These are phyloP conservation scores for Connochaetes taurinus DNA, from an alignment of 2,113 vertebrate species.

Conservation along the genomic window DNA sequence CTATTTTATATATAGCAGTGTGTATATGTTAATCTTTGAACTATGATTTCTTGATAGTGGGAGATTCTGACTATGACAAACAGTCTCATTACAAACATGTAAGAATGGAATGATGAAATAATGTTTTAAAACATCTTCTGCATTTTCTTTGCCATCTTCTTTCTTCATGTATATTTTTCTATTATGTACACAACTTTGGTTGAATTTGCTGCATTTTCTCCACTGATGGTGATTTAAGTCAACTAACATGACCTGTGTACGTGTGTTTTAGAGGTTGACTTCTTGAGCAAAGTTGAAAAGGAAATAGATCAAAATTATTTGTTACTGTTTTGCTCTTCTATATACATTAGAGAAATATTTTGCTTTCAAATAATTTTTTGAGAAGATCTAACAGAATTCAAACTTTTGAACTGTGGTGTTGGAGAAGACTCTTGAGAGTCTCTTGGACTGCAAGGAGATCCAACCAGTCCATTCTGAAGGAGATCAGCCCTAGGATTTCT, in stretches of 20 bases:
- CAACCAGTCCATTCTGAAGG: too few relatives aligned
- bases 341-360: slow-evolving; percentile 32
- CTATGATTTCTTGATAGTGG: not conserved
- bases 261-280: not conserved
- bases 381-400: not conserved
- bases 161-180: not conserved
- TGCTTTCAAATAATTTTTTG: slow-evolving; percentile 26
- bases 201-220: not conserved
- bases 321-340: not conserved
- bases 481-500: too few relatives aligned
- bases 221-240: not conserved
- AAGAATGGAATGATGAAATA: not conserved
- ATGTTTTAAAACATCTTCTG: not conserved
- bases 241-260: accelerated
- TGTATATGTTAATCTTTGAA: not conserved
- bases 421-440: too few relatives aligned
- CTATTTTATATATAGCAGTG: not conserved
- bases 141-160: not conserved
- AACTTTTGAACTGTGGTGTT: not conserved
- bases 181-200: not conserved
- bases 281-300: slow-evolving; percentile 57
- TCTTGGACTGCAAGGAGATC: too few relatives aligned
- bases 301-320: slow-evolving; percentile 4
- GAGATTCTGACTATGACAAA: not conserved
- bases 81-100: not conserved